Percentiles rank a stretch among this genome's conserved stretches.
Evolutionary conservation across 2,888 invertebrate species (phyloP).

Genomic region (Eurois occulta): DNA sequence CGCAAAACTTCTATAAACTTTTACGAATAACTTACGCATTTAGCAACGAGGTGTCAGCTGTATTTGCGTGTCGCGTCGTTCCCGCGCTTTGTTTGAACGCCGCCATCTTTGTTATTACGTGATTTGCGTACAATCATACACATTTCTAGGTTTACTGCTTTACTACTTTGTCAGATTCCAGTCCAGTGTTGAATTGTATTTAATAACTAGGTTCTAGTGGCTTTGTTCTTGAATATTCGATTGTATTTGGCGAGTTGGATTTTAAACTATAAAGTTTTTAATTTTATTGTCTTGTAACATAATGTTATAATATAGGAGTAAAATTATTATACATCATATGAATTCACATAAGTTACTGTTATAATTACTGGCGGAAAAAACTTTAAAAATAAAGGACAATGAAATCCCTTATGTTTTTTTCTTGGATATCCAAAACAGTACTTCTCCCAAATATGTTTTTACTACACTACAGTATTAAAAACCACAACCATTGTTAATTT

Average conservation of each 20-base stretch:
- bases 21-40: conserved; percentile 30
- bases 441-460: background rate
- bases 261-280: background rate
- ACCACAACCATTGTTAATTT: conserved; percentile 31
- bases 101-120: conserved; percentile 46
- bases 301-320: background rate
- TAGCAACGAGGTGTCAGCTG: conserved; percentile 9
- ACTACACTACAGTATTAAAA: conserved; percentile 11
- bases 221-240: background rate
- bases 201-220: background rate
- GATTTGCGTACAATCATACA: conserved; percentile 23
- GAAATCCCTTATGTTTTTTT: background rate
- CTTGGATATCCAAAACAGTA: conserved; percentile 3
- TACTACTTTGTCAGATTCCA: conserved; percentile 1
- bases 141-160: conserved; percentile 24
- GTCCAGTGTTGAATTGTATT: conserved; percentile 3
- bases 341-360: background rate
- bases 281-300: background rate
- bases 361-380: background rate
- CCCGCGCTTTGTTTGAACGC: conserved; percentile 32
- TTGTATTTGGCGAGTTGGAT: background rate
- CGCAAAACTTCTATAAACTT: conserved; percentile 11
- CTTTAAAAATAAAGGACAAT: background rate
- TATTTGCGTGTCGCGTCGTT: conserved; percentile 12
- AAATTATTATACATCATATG: too few species aligned